Percentiles rank a stretch among this genome's conserved stretches.
These are phyloP conservation scores for Platerodrilus igneus DNA, from an alignment of 2,888 invertebrate genomes.

Conservation along the genomic window DNA sequence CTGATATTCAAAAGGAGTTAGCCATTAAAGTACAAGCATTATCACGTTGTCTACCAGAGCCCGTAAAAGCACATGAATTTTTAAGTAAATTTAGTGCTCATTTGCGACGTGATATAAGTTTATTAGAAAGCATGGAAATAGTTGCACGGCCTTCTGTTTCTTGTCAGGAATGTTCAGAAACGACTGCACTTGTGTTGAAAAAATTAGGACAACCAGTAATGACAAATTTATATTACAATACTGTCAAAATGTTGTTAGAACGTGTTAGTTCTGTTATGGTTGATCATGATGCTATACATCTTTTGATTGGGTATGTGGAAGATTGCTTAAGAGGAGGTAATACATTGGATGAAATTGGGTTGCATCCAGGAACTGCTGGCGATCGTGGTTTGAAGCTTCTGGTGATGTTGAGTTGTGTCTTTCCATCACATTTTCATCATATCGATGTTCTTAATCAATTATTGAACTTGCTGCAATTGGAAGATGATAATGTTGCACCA, in stretches of 20 bases:
- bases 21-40: constrained; percentile 62
- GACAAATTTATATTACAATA: constrained; percentile 93
- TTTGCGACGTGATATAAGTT: constrained; percentile 64
- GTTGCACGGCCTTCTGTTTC: constrained; percentile 86
- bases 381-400: constrained; percentile 86
- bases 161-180: constrained; percentile 91
- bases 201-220: constrained; percentile 91
- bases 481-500: constrained; percentile 76
- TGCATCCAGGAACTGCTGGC: constrained; percentile 75
- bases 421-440: constrained; percentile 88
- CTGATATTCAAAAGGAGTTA: constrained; percentile 69
- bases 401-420: constrained; percentile 85
- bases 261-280: constrained; percentile 95
- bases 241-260: constrained; percentile 91
- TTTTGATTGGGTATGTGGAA: constrained; percentile 59
- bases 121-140: constrained; percentile 79
- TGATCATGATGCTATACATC: constrained; percentile 80
- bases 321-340: constrained; percentile 70
- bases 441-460: constrained; percentile 75
- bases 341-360: constrained; percentile 69
- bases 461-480: constrained; percentile 71
- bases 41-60: constrained; percentile 84
- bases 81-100: constrained; percentile 76
- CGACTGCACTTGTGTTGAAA: constrained; percentile 80
- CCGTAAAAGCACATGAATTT: constrained; percentile 86